These are phyloP conservation scores for Anoura caudifer DNA, from an alignment of 2,113 vertebrate species.

Conservation along the genomic window DNA sequence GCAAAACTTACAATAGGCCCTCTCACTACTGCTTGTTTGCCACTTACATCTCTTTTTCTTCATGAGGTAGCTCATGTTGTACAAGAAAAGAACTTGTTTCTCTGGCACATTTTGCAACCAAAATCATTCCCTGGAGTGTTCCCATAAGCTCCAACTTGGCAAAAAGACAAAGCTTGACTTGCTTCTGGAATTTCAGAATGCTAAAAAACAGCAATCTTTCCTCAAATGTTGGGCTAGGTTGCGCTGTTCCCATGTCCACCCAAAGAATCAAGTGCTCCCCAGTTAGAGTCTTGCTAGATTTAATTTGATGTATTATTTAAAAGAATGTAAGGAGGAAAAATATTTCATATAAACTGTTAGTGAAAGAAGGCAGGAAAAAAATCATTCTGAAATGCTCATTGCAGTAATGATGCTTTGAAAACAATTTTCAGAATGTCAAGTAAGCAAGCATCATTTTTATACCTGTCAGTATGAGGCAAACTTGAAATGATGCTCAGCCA, in stretches of 20 bases:
- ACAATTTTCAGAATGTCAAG: constrained; percentile 33
- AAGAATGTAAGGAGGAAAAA: background rate
- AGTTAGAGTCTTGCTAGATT: background rate
- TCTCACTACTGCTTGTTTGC: background rate
- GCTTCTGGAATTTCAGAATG: background rate
- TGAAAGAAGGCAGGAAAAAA: constrained; percentile 3
- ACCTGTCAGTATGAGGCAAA: background rate
- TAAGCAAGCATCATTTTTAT: constrained; percentile 33
- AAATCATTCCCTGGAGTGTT: constrained; percentile 23
- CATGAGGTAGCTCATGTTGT: background rate
- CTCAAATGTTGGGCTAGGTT: background rate
- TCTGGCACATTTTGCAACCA: background rate
- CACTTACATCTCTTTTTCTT: background rate
- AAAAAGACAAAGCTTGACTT: constrained; percentile 30
- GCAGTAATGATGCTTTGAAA: background rate
- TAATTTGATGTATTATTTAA: constrained; percentile 42
- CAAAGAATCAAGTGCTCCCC: background rate
- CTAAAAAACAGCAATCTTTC: background rate
- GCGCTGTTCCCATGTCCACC: background rate
- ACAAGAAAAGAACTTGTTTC: constrained; percentile 1
- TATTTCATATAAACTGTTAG: background rate
- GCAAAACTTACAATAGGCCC: background rate
- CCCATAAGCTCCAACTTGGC: background rate
- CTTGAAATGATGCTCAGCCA: background rate
- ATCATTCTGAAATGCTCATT: background rate